Evolutionary conservation across 2,888 invertebrate genomes (phyloP).

Genomic region (Drosophila rellima): DNA sequence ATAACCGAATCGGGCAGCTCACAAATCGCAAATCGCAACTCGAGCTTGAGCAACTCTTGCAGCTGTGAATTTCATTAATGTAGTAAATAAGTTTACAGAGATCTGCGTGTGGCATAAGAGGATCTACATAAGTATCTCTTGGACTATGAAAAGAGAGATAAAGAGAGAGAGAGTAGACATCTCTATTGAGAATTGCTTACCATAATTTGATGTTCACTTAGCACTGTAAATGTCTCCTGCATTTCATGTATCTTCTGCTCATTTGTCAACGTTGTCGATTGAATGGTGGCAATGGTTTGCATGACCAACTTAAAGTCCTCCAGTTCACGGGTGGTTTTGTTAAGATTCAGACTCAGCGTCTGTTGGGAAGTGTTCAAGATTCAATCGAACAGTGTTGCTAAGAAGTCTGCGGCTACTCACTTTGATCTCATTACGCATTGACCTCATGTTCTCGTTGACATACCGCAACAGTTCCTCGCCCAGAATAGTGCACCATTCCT

Average conservation of each 20-base stretch:
- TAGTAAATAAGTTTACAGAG: conserved; percentile 16
- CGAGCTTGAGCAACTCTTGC: conserved; percentile 53
- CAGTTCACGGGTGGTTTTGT: conserved; percentile 91
- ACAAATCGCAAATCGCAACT: conserved; percentile 6
- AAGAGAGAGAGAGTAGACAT: not conserved
- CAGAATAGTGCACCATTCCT: conserved; percentile 92
- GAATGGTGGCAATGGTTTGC: conserved; percentile 92
- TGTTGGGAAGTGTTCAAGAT: conserved; percentile 33
- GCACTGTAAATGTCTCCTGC: conserved; percentile 92
- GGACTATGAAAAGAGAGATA: not conserved
- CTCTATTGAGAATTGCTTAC: conserved; percentile 85
- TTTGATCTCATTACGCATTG: conserved; percentile 90
- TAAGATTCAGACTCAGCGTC: conserved; percentile 89
- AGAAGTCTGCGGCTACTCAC: conserved; percentile 85
- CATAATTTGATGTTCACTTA: conserved; percentile 90
- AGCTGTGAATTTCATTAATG: conserved; percentile 52
- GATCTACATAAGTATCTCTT: not conserved
- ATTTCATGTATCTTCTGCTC: conserved; percentile 91
- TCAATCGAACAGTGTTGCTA: not conserved
- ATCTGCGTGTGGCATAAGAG: not conserved
- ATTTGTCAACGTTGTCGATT: conserved; percentile 91
- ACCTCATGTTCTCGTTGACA: conserved; percentile 89
- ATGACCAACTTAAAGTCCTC: conserved; percentile 94
- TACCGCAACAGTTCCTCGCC: conserved; percentile 90
- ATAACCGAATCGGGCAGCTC: conserved; percentile 52